These are phyloP conservation scores for Scaptomyza tumidula DNA, from an alignment of 2,888 invertebrate genomes.

Conservation along the genomic window DNA sequence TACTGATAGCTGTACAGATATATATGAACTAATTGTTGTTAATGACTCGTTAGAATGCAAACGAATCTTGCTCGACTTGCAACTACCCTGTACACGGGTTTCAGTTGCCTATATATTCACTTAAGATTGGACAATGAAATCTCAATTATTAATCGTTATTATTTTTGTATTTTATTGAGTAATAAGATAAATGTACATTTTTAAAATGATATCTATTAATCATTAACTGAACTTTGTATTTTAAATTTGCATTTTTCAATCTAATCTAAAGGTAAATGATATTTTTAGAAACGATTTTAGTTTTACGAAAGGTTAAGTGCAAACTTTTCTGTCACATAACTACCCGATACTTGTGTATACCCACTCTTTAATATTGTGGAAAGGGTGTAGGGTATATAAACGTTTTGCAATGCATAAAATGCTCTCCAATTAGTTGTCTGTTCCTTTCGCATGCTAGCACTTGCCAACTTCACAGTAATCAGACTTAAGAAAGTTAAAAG, in stretches of 20 bases:
- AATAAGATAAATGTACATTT: too few species aligned
- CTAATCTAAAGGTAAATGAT: too few species aligned
- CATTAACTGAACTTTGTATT: too few species aligned
- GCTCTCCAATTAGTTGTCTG: slow-evolving; percentile 15
- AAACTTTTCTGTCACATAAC: neutral
- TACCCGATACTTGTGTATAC: neutral
- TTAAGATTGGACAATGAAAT: neutral
- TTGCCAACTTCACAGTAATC: slow-evolving; percentile 9
- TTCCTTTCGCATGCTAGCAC: slow-evolving; percentile 15
- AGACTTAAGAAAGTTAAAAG: neutral
- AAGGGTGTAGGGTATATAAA: slow-evolving; percentile 21
- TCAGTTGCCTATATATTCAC: neutral
- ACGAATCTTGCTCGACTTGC: neutral
- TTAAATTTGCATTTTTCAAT: too few species aligned
- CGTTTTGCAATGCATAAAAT: slow-evolving; percentile 15
- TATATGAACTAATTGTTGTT: slow-evolving; percentile 13
- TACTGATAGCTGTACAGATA: slow-evolving; percentile 33
- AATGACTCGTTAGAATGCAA: neutral
- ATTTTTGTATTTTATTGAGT: too few species aligned
- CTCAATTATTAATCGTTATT: too few species aligned
- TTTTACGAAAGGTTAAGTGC: neutral
- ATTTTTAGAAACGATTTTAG: too few species aligned
- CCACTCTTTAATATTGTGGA: neutral
- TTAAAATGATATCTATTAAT: too few species aligned
- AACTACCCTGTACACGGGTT: neutral